Percentiles rank a stretch among this genome's conserved stretches.
Conservation (phyloP, 2,888 invertebrate species). For the Megamerina dolium region DNA sequence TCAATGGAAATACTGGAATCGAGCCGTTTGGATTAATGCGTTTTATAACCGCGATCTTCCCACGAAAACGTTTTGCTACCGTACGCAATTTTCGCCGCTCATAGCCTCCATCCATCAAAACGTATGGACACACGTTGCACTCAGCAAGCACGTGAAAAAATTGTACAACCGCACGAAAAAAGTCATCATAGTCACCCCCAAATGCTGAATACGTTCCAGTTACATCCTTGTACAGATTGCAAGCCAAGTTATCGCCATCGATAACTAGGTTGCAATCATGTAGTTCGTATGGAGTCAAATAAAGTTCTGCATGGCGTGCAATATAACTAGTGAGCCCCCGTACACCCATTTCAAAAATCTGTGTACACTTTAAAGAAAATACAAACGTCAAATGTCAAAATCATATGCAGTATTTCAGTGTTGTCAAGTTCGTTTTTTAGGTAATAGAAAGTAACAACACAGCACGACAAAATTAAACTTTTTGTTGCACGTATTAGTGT, state of each 20-base stretch:
- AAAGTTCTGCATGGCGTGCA: slow-evolving; percentile 58
- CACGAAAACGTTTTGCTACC: slow-evolving; percentile 54
- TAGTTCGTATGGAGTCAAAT: slow-evolving; percentile 59
- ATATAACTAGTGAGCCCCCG: slow-evolving; percentile 78
- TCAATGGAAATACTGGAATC: slow-evolving; percentile 65
- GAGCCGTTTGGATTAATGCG: slow-evolving; percentile 55
- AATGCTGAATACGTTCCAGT: slow-evolving; percentile 64
- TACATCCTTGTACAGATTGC: slow-evolving; percentile 61
- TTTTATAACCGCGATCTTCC: slow-evolving; percentile 57
- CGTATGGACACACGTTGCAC: slow-evolving; percentile 66
- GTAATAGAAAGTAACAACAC: too few species aligned
- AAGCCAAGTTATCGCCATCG: slow-evolving; percentile 73
- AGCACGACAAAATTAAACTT: too few species aligned
- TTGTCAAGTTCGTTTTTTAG: too few species aligned
- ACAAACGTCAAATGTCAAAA: background rate
- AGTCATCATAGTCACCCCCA: slow-evolving; percentile 81
- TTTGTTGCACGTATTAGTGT: too few species aligned
- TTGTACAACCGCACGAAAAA: slow-evolving; percentile 56
- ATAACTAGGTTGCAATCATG: slow-evolving; percentile 66
- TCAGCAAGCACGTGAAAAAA: slow-evolving; percentile 66
- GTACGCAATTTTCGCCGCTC: slow-evolving; percentile 68
- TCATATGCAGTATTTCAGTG: too few species aligned
- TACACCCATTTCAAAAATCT: slow-evolving; percentile 65
- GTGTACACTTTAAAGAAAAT: background rate
- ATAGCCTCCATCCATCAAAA: slow-evolving; percentile 76